These are phyloP conservation scores for Karalla daura DNA, from an alignment of 2,797 vertebrate species.

Conservation along the genomic window DNA sequence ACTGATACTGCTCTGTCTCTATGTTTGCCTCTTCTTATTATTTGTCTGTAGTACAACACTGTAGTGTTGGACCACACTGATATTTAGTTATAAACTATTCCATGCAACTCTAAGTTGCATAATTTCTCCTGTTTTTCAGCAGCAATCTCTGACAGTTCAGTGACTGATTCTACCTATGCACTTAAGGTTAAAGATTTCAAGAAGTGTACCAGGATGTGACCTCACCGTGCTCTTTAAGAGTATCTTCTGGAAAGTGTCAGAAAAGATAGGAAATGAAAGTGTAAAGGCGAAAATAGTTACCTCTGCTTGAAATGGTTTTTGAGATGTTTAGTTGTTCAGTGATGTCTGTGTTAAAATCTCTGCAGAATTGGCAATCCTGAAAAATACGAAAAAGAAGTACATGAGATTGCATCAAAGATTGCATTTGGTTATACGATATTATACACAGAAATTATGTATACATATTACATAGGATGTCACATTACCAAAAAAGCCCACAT, in stretches of 20 bases:
- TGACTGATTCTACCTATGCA: slow-evolving; percentile 2
- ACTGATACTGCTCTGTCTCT: slow-evolving; percentile 22
- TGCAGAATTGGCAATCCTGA: slow-evolving; percentile 35
- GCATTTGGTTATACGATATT: too few relatives aligned
- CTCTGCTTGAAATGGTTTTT: slow-evolving; percentile 9
- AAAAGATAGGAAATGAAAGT: not conserved
- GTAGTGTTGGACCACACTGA: not conserved
- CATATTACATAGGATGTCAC: not conserved
- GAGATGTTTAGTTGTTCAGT: not conserved
- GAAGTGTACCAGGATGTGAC: slow-evolving; percentile 11
- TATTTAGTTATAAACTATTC: too few relatives aligned
- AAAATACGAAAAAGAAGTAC: slow-evolving; percentile 10
- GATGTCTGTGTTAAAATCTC: not conserved
- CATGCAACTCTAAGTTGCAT: too few relatives aligned
- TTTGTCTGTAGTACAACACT: slow-evolving; percentile 4
- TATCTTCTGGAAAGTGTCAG: slow-evolving; percentile 3
- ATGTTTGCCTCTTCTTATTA: not conserved
- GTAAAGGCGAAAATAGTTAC: slow-evolving; percentile 31
- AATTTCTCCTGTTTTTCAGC: not conserved
- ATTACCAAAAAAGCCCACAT: slow-evolving; percentile 2
- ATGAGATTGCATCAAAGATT: not conserved
- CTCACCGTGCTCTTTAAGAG: slow-evolving; percentile 13
- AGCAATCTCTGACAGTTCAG: not conserved
- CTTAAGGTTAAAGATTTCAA: not conserved
- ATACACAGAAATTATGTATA: not conserved